Percentiles rank a stretch among this genome's conserved stretches.
These are phyloP conservation scores for Aphelinus atriplicis DNA, from an alignment of 1,140 invertebrate genomes.

Conservation along the genomic window DNA sequence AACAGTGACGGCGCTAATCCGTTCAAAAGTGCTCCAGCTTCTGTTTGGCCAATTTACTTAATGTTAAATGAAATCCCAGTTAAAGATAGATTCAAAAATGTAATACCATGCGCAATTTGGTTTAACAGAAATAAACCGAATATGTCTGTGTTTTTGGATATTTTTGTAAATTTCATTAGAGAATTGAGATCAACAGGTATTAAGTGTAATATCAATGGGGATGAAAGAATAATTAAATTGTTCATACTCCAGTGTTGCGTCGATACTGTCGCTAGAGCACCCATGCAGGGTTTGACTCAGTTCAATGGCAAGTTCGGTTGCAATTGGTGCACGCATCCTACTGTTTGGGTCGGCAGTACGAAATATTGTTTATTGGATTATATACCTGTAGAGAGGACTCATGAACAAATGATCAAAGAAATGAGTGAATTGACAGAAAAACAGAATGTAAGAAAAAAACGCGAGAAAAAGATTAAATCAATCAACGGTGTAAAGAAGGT, in stretches of 20 bases:
- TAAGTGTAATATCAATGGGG: background rate
- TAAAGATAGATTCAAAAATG: background rate
- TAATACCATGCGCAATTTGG: background rate
- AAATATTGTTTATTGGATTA: too few species aligned
- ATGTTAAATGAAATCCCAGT: conserved; percentile 7
- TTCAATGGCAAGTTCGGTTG: background rate
- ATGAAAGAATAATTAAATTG: background rate
- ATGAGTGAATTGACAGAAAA: too few species aligned
- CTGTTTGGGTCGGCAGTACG: background rate
- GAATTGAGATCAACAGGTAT: background rate
- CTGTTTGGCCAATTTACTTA: conserved; percentile 8
- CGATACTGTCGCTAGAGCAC: background rate
- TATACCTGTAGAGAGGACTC: too few species aligned
- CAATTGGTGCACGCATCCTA: background rate
- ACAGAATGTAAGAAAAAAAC: too few species aligned
- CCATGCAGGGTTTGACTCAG: background rate
- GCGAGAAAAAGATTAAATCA: too few species aligned
- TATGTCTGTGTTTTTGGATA: conserved; percentile 13
- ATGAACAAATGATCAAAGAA: too few species aligned
- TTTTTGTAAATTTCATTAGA: background rate
- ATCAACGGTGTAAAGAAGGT: background rate
- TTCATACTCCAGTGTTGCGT: background rate
- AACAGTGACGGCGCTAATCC: conserved; percentile 1
- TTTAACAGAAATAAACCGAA: conserved; percentile 21
- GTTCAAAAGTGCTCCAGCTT: background rate